Percentiles rank a stretch among this genome's conserved stretches.
These are phyloP conservation scores for Dipus sagitta DNA, from an alignment of 2,797 vertebrate genomes.

Conservation along the genomic window DNA sequence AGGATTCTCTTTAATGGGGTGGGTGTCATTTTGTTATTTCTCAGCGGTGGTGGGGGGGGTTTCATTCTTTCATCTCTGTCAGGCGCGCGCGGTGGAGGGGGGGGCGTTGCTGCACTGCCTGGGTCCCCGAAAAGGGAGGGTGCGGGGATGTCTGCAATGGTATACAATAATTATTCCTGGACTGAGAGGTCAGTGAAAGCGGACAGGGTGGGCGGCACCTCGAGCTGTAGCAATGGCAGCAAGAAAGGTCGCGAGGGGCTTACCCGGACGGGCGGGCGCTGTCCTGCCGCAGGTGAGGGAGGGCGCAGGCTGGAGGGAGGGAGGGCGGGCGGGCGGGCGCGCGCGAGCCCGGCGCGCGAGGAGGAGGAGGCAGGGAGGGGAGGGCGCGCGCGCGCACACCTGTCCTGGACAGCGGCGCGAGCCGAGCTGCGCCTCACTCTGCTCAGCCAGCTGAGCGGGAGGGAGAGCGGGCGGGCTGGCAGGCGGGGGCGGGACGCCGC, in stretches of 20 bases:
- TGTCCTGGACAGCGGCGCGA: slow-evolving; percentile 82
- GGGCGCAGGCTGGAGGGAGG: slow-evolving; percentile 75
- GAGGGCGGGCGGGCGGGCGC: slow-evolving; percentile 15
- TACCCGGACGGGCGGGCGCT: slow-evolving; percentile 77
- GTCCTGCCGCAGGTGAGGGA: slow-evolving; percentile 82
- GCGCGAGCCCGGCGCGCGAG: slow-evolving; percentile 63
- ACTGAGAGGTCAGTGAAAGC: slow-evolving; percentile 40
- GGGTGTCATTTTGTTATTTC: slow-evolving; percentile 71
- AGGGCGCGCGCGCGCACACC: slow-evolving; percentile 81
- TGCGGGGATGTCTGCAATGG: slow-evolving; percentile 69
- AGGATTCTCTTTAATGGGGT: neutral
- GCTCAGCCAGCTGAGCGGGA: slow-evolving; percentile 80
- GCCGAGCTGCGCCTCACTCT: slow-evolving; percentile 73
- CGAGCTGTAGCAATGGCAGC: slow-evolving; percentile 62
- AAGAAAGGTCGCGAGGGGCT: slow-evolving; percentile 82
- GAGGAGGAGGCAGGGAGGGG: slow-evolving; percentile 47
- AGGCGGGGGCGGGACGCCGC: slow-evolving; percentile 78
- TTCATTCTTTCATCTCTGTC: slow-evolving; percentile 63
- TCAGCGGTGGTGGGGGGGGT: slow-evolving; percentile 21
- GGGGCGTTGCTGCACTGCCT: slow-evolving; percentile 73
- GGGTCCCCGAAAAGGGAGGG: slow-evolving; percentile 64
- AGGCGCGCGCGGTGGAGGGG: neutral
- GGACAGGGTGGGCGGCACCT: slow-evolving; percentile 71
- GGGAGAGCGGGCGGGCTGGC: slow-evolving; percentile 77
- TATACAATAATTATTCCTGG: slow-evolving; percentile 59